Conservation (phyloP, 2,888 invertebrate genomes). For the Clusia tigrina region DNA sequence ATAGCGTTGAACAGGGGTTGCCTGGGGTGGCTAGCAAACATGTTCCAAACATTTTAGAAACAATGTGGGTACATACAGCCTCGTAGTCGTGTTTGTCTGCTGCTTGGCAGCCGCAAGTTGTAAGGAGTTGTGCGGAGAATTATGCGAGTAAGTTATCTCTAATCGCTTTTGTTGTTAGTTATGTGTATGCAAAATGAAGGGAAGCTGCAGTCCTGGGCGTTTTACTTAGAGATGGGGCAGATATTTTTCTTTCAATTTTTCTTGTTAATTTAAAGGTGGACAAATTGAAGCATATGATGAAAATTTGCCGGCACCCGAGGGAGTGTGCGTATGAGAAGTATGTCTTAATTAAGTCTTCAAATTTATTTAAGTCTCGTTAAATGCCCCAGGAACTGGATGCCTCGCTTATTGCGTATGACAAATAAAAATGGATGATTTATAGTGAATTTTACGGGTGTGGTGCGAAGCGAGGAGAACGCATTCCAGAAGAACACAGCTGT, state of each 20-base stretch:
- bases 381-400: conserved; percentile 41
- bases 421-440: conserved; percentile 42
- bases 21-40: neutral
- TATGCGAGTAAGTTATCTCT: conserved; percentile 24
- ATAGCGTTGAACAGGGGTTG: neutral
- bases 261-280: too few relatives aligned
- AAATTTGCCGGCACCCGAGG: too few relatives aligned
- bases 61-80: conserved; percentile 12
- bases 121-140: conserved; percentile 10
- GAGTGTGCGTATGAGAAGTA: too few relatives aligned
- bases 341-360: neutral
- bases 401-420: conserved; percentile 35
- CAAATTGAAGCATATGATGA: too few relatives aligned
- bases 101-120: neutral
- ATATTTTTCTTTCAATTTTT: too few relatives aligned
- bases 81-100: neutral
- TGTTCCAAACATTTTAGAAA: conserved; percentile 16
- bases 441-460: conserved; percentile 34
- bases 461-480: conserved; percentile 39
- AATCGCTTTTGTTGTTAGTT: conserved; percentile 25
- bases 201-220: neutral
- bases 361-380: too few relatives aligned
- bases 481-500: conserved; percentile 44
- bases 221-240: too few relatives aligned
- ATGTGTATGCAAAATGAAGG: too few relatives aligned